Conservation (phyloP, 2,797 vertebrate genomes). For the Tarsius wallacei region DNA sequence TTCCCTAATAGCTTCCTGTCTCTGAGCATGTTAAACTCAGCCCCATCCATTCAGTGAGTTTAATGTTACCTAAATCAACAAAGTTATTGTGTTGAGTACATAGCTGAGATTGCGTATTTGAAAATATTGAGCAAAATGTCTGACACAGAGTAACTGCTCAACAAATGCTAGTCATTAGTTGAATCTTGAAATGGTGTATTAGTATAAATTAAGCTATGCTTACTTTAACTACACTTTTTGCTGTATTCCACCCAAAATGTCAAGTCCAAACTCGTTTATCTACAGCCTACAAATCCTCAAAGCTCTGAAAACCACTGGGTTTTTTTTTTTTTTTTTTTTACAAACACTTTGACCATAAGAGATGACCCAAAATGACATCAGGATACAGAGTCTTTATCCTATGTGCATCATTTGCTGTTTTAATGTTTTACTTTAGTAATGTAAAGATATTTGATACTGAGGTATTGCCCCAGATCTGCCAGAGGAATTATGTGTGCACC, state of each 20-base stretch:
- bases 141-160: not conserved
- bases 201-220: not conserved
- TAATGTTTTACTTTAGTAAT: not conserved
- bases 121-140: not conserved
- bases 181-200: not conserved
- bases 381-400: not conserved
- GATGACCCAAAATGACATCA: not conserved
- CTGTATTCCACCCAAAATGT: not conserved
- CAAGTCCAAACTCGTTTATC: not conserved
- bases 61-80: not conserved
- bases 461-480: not conserved
- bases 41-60: not conserved
- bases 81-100: not conserved
- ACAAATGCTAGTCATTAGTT: not conserved
- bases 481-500: not conserved
- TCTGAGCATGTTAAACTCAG: not conserved
- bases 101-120: not conserved
- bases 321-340: not conserved
- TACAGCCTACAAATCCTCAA: not conserved
- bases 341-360: not conserved
- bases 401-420: not conserved
- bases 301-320: not conserved
- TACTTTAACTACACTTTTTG: not conserved
- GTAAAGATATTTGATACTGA: not conserved
- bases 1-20: not conserved